Evolutionary conservation across 1,140 invertebrate species (phyloP).

Genomic region (Mercenaria mercenaria): DNA sequence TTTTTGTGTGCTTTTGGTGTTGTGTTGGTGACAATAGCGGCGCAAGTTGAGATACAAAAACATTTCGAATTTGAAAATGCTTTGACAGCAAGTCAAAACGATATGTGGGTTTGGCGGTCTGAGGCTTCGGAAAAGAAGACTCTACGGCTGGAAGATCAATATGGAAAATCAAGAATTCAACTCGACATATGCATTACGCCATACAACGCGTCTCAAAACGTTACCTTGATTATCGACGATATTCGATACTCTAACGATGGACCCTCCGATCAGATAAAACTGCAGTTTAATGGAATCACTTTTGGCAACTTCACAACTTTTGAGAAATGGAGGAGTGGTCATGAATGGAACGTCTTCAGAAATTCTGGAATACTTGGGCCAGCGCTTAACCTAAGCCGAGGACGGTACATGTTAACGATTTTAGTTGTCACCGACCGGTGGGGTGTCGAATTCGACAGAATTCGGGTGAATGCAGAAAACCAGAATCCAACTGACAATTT

Average conservation of each 20-base stretch:
- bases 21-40: neutral
- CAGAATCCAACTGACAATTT: conserved; percentile 25
- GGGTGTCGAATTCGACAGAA: conserved; percentile 61
- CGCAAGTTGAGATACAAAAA: conserved; percentile 50
- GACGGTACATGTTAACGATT: conserved; percentile 1
- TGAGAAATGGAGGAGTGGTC: conserved; percentile 54
- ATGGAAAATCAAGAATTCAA: neutral
- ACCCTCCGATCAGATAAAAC: neutral
- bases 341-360: conserved; percentile 59
- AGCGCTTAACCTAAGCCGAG: neutral
- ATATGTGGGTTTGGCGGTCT: conserved; percentile 53
- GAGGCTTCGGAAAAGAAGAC: conserved; percentile 43
- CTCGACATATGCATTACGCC: conserved; percentile 1
- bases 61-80: conserved; percentile 58
- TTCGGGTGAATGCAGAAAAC: conserved; percentile 39
- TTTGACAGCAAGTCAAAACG: neutral
- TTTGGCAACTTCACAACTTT: conserved; percentile 36
- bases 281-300: conserved; percentile 12
- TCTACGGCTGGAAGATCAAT: conserved; percentile 5
- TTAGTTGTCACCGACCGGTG: conserved; percentile 27
- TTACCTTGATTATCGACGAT: conserved; percentile 41
- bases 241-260: conserved; percentile 56
- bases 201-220: neutral
- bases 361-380: conserved; percentile 39
- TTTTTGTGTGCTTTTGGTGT: neutral